Evolutionary conservation across 2,113 vertebrate species (phyloP).

Genomic region (Neolamprologus devosi): DNA sequence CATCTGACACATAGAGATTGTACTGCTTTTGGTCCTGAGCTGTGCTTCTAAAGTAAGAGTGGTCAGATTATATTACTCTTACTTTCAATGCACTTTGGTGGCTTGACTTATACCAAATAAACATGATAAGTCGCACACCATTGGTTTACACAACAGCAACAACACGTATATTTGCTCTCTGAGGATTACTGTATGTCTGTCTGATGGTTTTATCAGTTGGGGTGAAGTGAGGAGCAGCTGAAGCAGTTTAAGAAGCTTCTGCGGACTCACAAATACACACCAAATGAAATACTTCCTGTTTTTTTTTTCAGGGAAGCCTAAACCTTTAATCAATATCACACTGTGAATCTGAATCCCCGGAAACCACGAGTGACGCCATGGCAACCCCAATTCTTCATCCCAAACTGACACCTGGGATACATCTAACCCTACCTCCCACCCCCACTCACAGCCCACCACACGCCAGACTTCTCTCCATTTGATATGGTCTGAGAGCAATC

Average conservation of each 20-base stretch:
- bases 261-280: background rate
- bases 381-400: background rate
- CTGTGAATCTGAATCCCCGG: background rate
- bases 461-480: background rate
- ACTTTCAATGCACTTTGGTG: background rate
- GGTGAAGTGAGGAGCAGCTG: background rate
- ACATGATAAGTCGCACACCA: background rate
- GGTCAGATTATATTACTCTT: background rate
- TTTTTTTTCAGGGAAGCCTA: background rate
- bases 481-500: constrained; percentile 27
- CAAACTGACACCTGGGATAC: constrained; percentile 6
- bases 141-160: background rate
- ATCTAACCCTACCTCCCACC: background rate
- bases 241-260: background rate
- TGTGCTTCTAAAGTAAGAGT: background rate
- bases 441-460: background rate
- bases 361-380: constrained; percentile 5
- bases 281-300: background rate
- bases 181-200: background rate
- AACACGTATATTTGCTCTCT: background rate
- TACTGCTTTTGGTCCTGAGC: background rate
- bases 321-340: constrained; percentile 24
- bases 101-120: background rate
- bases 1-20: background rate
- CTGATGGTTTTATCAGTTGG: background rate